Conservation (phyloP, 2,888 invertebrate genomes). For the Amblyteles armatorius region DNA sequence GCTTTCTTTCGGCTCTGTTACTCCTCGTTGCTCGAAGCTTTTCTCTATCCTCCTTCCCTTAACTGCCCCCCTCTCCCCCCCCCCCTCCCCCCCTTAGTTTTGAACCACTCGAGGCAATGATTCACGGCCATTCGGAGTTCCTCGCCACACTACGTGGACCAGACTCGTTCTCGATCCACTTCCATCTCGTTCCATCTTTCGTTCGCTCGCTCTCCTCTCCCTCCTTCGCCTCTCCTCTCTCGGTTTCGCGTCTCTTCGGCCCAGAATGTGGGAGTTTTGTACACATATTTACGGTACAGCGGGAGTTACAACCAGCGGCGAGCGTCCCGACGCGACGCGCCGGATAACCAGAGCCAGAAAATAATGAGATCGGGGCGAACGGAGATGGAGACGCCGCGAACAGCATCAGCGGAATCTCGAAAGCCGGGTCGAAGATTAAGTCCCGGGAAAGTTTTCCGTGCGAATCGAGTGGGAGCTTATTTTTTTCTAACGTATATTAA, state of each 20-base stretch:
- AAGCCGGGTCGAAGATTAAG: background rate
- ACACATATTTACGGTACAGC: constrained; percentile 53
- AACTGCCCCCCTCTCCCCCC: constrained; percentile 48
- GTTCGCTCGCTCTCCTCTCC: constrained; percentile 4
- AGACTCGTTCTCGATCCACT: constrained; percentile 64
- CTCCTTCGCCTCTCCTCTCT: constrained; percentile 30
- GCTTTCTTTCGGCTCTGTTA: constrained; percentile 53
- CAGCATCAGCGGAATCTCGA: constrained; percentile 3
- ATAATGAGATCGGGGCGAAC: constrained; percentile 35
- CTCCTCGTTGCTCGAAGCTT: constrained; percentile 61
- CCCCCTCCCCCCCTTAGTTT: constrained; percentile 50
- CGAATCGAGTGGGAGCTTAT: background rate
- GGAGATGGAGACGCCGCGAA: background rate
- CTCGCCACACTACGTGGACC: constrained; percentile 52
- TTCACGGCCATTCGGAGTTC: constrained; percentile 71
- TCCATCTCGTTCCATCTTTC: constrained; percentile 39
- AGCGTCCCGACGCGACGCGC: constrained; percentile 15
- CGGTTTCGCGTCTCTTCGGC: constrained; percentile 50
- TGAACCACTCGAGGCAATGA: constrained; percentile 72
- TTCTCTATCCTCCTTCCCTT: constrained; percentile 57
- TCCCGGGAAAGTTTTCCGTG: constrained; percentile 21
- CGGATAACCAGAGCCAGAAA: constrained; percentile 50
- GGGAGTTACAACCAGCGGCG: constrained; percentile 2
- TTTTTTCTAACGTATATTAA: constrained; percentile 26
- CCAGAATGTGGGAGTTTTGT: constrained; percentile 61